Percentiles rank a stretch among this genome's conserved stretches.
These are phyloP conservation scores for Ophonus ardosiacus DNA, from an alignment of 2,888 invertebrate genomes.

Conservation along the genomic window DNA sequence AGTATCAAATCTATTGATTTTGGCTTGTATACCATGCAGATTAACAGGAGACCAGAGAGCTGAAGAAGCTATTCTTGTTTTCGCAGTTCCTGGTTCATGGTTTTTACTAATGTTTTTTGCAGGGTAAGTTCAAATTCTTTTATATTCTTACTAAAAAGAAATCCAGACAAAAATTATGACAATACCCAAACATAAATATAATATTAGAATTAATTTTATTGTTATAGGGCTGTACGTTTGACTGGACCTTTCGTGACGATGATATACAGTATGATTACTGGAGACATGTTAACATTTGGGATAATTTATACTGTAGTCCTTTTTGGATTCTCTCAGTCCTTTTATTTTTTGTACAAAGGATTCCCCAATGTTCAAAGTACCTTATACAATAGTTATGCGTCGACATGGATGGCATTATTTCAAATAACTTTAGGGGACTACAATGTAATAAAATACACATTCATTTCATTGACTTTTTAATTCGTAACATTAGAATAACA, in stretches of 20 bases:
- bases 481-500: too few species aligned
- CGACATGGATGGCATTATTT: conserved; percentile 98
- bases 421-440: conserved; percentile 99
- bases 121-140: conserved; percentile 78
- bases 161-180: too few species aligned
- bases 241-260: conserved; percentile 99
- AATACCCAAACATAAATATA: background rate
- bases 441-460: conserved; percentile 83
- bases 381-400: conserved; percentile 89
- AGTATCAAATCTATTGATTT: conserved; percentile 91
- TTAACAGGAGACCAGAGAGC: conserved; percentile 84
- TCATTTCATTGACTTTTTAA: too few species aligned
- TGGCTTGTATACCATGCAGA: conserved; percentile 93
- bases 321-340: conserved; percentile 97
- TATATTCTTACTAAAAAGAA: too few species aligned
- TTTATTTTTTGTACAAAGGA: conserved; percentile 95
- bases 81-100: conserved; percentile 97
- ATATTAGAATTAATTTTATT: conserved; percentile 50
- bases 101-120: conserved; percentile 99
- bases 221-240: conserved; percentile 89
- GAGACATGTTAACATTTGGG: conserved; percentile 98
- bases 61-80: conserved; percentile 94
- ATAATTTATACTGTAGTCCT: conserved; percentile 97
- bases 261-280: conserved; percentile 99
- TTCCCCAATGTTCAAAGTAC: conserved; percentile 89